Evolutionary conservation across 2,113 vertebrate genomes (phyloP), one percentile per base, ranked within the genome.

Genomic region (Sorex fumeus): DNA sequence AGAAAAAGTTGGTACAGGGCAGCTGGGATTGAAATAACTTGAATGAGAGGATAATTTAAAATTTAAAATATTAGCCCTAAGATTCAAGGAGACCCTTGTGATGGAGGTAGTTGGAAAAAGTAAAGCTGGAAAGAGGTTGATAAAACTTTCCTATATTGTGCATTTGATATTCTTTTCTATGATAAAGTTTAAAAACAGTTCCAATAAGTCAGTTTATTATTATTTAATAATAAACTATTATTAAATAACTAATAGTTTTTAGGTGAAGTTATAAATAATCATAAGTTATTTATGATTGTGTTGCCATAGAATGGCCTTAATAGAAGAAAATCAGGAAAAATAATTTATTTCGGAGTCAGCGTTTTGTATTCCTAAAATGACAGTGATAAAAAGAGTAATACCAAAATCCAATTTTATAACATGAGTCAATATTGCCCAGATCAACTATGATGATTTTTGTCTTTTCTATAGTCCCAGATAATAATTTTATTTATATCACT

Each of bases 311-410:
- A 27, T 80, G 36, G 80, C 13, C 15, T 30, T 66, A n/a, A 23
- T 53, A 5, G 43, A n/a, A 92, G 23, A 25, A 86, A 53, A 70
- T 90, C 34, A 92, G 82, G 13, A 76, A 75, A 94, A 90, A 64
- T 66, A 45, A 27, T 23, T 57, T 10, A 28, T 36, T 78, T 76
- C 90, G 32, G 53, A 40, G 32, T 9, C 77, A 82, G 57, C 27
- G 28, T 92, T 77, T 82, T 82, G 27, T 76, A 60, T 66, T 90
- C 8, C 19, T 78, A 87, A 77, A 75, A 66, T 76, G 28, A 82
- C 28, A 36, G 5, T 50, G 60, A 57, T 79, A 74, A 43, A 77
- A 78, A 72, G 23, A 66, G 67, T 45, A 12, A 36, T 21, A 18
- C 77, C 30, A 36, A 57, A 86, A 7, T 57, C 28, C n/a, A 72